Conservation (phyloP, 2,113 vertebrate genomes). For the Dunckerocampus dactyliophorus region DNA sequence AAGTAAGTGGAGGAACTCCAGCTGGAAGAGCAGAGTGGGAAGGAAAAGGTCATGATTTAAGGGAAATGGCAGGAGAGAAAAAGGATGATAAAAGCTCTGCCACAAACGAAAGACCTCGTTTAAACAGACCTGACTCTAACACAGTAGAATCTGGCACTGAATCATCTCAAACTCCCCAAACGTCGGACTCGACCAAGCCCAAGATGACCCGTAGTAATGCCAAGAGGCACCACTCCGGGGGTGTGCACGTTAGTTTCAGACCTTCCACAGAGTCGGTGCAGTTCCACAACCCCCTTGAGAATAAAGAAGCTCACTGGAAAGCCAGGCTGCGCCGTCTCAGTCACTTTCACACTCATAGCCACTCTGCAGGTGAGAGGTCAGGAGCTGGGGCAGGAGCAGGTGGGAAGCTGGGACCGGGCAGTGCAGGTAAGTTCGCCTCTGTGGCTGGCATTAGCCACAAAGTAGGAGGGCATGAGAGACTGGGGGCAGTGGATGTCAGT, state of each 20-base stretch:
- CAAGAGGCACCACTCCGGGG: slow-evolving; percentile 79
- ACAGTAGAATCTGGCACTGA: slow-evolving; percentile 64
- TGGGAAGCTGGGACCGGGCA: slow-evolving; percentile 63
- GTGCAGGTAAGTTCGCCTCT: slow-evolving; percentile 68
- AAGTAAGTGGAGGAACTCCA: slow-evolving; percentile 21
- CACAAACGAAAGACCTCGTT: slow-evolving; percentile 68
- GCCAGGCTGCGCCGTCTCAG: slow-evolving; percentile 88
- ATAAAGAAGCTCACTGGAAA: slow-evolving; percentile 95
- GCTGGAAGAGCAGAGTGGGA: slow-evolving; percentile 30
- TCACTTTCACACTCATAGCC: slow-evolving; percentile 82
- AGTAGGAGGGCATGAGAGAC: slow-evolving; percentile 46
- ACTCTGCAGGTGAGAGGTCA: slow-evolving; percentile 62
- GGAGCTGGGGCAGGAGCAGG: slow-evolving; percentile 70
- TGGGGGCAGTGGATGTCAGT: slow-evolving; percentile 41
- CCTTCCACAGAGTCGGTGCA: slow-evolving; percentile 95
- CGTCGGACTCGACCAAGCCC: slow-evolving; percentile 70
- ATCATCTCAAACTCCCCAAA: slow-evolving; percentile 56
- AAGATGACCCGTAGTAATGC: slow-evolving; percentile 78
- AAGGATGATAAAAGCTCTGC: slow-evolving; percentile 37
- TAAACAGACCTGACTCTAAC: slow-evolving; percentile 75
- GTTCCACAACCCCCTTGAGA: slow-evolving; percentile 94
- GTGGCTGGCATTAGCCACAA: slow-evolving; percentile 43
- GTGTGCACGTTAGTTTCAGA: slow-evolving; percentile 91
- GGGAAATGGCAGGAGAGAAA: slow-evolving; percentile 37
- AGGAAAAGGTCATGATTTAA: slow-evolving; percentile 37